Evolutionary conservation across 2,888 invertebrate species (phyloP), one percentile per base, ranked within the genome.

Genomic region (Ditula angustiorana): DNA sequence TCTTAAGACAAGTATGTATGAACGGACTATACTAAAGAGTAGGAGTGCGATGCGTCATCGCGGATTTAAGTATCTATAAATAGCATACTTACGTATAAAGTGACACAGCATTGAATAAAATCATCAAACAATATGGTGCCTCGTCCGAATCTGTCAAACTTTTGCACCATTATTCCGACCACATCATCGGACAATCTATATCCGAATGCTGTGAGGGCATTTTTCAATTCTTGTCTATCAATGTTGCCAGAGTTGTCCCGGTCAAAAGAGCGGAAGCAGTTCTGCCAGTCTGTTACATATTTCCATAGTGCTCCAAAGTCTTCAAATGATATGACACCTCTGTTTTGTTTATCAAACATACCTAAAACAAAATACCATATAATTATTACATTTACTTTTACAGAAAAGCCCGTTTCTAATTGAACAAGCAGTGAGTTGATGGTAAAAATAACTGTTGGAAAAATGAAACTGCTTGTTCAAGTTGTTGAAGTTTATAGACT

Each of bases 241-340:
- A 99, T 99, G 77, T 97, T 97, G 23, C 99, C 97, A 2, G 97
- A 97, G 80, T 96, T 97, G 81, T 99, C 99, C 46, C 96, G 93
- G 84, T 99, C 99, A 83, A 98, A 99, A 0, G 97, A 96, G 46
- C 97, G 95, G 87, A 99, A 99, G 83, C 98, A 98, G 78, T 95
- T 96, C 82, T 99, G 98, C 99, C 99, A 99, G 79, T 99, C 99
- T 5, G 97, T 98, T 0, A 99, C 97, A 87, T 99, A 99, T 83
- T 98, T 98, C 99, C 99, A 99, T 0, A 99, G 90, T 0, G 98
- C 96, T 53, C 97, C 97, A 88, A 99, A 99, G 86, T 99, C 99
- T 78, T 98, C 96, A 87, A 99, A 99, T 74, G 95, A 96, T 60
- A 99, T 98, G 0, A 96, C 96, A 5, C 99, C 99, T 77, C 95